These are phyloP conservation scores for Cyclargus thomasi DNA, from an alignment of 1,140 invertebrate genomes.

Conservation along the genomic window DNA sequence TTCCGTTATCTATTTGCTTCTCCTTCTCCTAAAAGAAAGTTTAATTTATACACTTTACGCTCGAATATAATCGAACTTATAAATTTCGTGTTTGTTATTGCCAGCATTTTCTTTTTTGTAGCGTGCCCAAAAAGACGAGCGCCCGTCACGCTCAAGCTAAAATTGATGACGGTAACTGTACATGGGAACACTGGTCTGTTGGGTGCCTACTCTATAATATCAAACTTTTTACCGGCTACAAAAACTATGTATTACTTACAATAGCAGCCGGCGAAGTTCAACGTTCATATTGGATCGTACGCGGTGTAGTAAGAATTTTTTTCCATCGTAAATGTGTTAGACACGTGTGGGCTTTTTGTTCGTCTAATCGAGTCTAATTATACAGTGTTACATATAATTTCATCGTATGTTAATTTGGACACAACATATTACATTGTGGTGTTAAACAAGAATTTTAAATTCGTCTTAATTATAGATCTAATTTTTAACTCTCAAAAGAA, in stretches of 20 bases:
- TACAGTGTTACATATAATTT: slow-evolving; percentile 3
- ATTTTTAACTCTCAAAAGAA: not conserved
- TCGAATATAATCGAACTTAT: not conserved
- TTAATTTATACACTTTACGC: not conserved
- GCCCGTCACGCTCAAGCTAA: not conserved
- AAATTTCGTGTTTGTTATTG: not conserved
- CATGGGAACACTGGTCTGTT: not conserved
- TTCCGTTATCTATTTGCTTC: slow-evolving; percentile 77
- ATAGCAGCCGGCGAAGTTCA: not conserved
- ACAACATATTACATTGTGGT: not conserved
- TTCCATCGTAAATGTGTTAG: slow-evolving; percentile 8
- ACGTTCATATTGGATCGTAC: not conserved
- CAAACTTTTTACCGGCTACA: too few species aligned
- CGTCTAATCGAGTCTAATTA: not conserved
- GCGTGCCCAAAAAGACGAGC: not conserved
- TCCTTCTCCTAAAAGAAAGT: slow-evolving; percentile 77
- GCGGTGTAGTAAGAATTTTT: slow-evolving; percentile 10
- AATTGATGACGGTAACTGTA: slow-evolving; percentile 8
- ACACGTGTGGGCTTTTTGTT: slow-evolving; percentile 9
- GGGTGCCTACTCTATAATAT: not conserved
- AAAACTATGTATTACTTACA: too few species aligned
- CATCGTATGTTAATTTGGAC: not conserved
- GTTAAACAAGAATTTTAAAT: not conserved
- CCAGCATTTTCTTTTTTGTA: not conserved
- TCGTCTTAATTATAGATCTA: not conserved